phyloP scores from a whole-genome alignment of 2,888 invertebrate species.

The Gasteruption jaculator region DNA sequence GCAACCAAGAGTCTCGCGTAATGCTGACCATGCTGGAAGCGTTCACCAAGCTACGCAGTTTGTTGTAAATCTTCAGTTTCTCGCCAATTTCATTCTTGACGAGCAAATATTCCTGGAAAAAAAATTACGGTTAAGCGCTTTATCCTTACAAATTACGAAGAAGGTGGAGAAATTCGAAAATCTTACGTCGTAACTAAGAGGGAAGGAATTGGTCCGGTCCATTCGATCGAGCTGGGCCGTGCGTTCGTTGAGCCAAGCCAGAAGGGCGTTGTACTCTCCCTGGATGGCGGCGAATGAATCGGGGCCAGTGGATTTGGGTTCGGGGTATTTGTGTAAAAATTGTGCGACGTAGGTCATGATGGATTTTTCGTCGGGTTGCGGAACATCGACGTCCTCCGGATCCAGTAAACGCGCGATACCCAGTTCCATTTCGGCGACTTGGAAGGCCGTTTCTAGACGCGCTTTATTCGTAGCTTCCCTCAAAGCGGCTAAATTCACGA shows the following conservation, averaged over 20 bases:
- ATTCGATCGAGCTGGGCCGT: constrained; percentile 73
- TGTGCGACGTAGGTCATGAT: constrained; percentile 99
- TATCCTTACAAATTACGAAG: background rate
- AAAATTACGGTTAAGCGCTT: background rate
- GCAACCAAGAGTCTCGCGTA: constrained; percentile 80
- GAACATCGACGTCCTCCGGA: constrained; percentile 93
- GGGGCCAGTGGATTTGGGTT: constrained; percentile 72
- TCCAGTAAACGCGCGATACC: constrained; percentile 90
- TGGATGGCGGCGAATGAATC: constrained; percentile 75
- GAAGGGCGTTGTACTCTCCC: constrained; percentile 74
- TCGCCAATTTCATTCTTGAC: constrained; percentile 76
- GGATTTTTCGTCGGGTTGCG: constrained; percentile 93
- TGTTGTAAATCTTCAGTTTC: constrained; percentile 68
- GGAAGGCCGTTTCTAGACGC: constrained; percentile 88
- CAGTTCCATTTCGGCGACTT: constrained; percentile 84
- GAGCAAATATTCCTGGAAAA: constrained; percentile 66
- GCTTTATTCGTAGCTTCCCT: constrained; percentile 72
- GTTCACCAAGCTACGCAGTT: constrained; percentile 74
- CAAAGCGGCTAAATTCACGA: constrained; percentile 83
- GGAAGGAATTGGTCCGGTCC: constrained; percentile 70
- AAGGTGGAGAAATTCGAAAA: constrained; percentile 7
- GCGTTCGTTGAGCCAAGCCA: constrained; percentile 78
- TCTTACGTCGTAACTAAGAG: constrained; percentile 65
- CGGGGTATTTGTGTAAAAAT: constrained; percentile 92
- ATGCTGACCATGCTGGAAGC: constrained; percentile 78